Percentiles rank a stretch among this genome's conserved stretches.
These are phyloP conservation scores for Erethizon dorsatum DNA, from an alignment of 2,797 vertebrate genomes.

Conservation along the genomic window DNA sequence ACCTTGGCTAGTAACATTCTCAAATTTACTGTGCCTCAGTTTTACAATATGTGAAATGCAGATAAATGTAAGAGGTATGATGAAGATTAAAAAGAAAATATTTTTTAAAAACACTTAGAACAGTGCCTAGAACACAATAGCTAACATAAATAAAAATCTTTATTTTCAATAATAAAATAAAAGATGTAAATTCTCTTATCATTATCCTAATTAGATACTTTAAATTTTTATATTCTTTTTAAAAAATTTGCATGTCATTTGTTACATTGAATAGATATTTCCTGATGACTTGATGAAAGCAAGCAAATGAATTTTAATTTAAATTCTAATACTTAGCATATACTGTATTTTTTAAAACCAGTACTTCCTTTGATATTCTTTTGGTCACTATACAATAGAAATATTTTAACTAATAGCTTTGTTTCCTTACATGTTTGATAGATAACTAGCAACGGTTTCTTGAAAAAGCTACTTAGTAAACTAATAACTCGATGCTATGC, in stretches of 20 bases:
- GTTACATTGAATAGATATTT: not conserved
- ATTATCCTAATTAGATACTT: not conserved
- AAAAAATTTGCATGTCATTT: constrained; percentile 1
- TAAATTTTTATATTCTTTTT: constrained; percentile 1
- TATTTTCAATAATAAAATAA: not conserved
- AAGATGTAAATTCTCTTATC: not conserved
- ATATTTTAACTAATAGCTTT: constrained; percentile 38
- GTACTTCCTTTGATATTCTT: not conserved
- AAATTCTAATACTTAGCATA: not conserved
- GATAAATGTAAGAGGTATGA: not conserved
- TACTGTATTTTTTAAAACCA: not conserved
- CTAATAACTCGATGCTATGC: not conserved
- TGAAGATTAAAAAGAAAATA: not conserved
- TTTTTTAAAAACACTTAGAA: not conserved
- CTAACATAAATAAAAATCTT: not conserved
- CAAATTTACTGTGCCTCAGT: not conserved
- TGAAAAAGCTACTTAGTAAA: not conserved
- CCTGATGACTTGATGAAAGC: constrained; percentile 18
- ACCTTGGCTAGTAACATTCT: not conserved
- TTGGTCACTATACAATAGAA: constrained; percentile 25
- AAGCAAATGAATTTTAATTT: constrained; percentile 1
- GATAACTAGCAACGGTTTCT: not conserved
- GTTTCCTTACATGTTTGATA: not conserved
- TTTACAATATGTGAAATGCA: constrained; percentile 28
- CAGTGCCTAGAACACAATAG: not conserved